Base-by-base conservation (phyloP, 2,113 vertebrate genomes). In the Pica pica region DNA sequence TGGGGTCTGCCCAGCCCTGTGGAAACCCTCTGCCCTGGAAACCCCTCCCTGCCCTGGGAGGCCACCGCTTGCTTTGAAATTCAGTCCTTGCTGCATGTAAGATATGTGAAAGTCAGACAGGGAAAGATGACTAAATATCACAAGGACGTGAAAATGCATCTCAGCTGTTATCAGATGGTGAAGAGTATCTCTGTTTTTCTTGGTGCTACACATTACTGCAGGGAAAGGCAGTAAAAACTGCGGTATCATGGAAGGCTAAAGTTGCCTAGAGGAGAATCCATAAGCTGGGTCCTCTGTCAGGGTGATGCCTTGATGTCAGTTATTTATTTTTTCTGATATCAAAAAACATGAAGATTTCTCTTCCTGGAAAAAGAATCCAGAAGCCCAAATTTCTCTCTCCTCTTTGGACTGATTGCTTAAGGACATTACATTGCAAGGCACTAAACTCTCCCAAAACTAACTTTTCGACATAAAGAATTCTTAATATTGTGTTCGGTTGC, bases 1-100 rank as follows among this genome's bases (percentile, higher is more conserved):
- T 0, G 0, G 46, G 37, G 31, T 6, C 39, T 49, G 22, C 44
- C 67, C 1, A 1, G 26, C 37, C 7, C 50, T 5, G 50, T 0
- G 0, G 16, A 82, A 2, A 16, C 13, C 7, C 9, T 49, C 19
- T 64, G 37, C 37, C 46, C 68, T 27, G 42, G 55, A 37, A 76
- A 10, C 1, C 4, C 28, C 17, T 13, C 55, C n/a, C 6, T 1
- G 7, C 22, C 42, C 5, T 0, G 0, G 1, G 1, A 88, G 86
- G 23, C 37, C 27, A n/a, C 26, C 2, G 1, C 24, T 46, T 0
- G 1, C 68, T 92, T 78, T 53, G 65, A 84, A 61, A 81, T 67
- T 53, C 21, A 33, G 30, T 33, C 42, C 47, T 75, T 60, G 3
- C 15, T 28, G 60, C 15, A 28, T 23, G 20, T 42, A n/a, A 89